These are phyloP conservation scores for Lagenorhynchus albirostris DNA, from an alignment of 2,113 vertebrate genomes.

Conservation along the genomic window DNA sequence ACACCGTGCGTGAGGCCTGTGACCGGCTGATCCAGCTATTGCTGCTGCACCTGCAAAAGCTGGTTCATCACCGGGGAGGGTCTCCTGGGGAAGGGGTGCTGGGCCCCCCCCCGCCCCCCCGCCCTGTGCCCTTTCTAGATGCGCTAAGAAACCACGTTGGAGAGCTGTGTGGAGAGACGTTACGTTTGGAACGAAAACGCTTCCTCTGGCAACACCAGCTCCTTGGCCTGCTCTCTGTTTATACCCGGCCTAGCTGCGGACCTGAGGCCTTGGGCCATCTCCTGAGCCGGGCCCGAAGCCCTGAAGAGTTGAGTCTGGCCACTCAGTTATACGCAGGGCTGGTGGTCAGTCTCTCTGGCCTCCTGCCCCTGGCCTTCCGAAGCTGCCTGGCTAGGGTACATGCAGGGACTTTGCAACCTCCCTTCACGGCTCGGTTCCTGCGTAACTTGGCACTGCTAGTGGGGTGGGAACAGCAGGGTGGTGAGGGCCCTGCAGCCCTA, in stretches of 20 bases:
- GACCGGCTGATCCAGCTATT: constrained; percentile 93
- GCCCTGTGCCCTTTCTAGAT: constrained; percentile 90
- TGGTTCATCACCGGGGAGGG: constrained; percentile 86
- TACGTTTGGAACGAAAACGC: constrained; percentile 90
- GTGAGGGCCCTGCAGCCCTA: constrained; percentile 81
- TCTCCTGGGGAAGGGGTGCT: constrained; percentile 53
- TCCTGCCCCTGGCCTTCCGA: constrained; percentile 86
- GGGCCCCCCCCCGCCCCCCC: constrained; percentile 76
- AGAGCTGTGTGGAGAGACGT: constrained; percentile 89
- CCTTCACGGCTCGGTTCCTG: constrained; percentile 85
- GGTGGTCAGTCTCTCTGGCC: constrained; percentile 86
- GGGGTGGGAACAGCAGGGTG: constrained; percentile 83
- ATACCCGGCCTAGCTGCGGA: constrained; percentile 88
- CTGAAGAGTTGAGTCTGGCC: constrained; percentile 91
- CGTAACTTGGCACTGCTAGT: constrained; percentile 87
- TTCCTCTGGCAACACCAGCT: constrained; percentile 95
- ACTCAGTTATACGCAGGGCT: constrained; percentile 90
- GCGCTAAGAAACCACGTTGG: constrained; percentile 87
- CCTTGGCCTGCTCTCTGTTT: constrained; percentile 89
- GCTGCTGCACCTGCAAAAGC: constrained; percentile 92
- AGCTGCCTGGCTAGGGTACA: constrained; percentile 91
- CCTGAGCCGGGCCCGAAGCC: constrained; percentile 87
- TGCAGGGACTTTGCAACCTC: constrained; percentile 85
- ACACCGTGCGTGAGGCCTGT: constrained; percentile 92
- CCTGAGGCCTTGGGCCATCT: constrained; percentile 92